These are phyloP conservation scores for Leucoptera coffeella DNA, from an alignment of 2,888 invertebrate genomes.

Conservation along the genomic window DNA sequence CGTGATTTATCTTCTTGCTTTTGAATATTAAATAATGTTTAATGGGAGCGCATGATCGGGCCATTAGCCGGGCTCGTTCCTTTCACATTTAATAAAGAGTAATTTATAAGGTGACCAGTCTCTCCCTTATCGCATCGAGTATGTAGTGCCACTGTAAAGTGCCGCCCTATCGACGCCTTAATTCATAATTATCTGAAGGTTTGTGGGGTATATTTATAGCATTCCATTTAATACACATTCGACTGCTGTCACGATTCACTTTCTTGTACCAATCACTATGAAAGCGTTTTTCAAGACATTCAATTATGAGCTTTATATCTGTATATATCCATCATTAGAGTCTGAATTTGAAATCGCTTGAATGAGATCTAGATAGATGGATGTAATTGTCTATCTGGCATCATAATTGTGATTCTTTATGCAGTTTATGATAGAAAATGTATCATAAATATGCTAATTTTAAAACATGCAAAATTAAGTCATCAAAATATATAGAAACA, in stretches of 20 bases:
- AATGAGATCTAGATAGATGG: no score
- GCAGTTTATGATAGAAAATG: no score
- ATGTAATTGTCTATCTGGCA: no score
- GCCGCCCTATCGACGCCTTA: slow-evolving; percentile 43
- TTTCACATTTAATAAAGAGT: slow-evolving; percentile 54
- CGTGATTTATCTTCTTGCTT: slow-evolving; percentile 49
- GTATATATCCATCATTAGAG: no score
- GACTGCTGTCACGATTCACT: background rate
- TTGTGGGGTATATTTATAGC: slow-evolving; percentile 3
- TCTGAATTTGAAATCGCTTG: no score
- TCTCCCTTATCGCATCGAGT: slow-evolving; percentile 46
- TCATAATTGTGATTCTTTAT: no score
- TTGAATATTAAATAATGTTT: slow-evolving; percentile 55
- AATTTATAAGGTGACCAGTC: slow-evolving; percentile 50
- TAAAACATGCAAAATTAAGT: no score
- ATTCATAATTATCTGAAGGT: slow-evolving; percentile 32
- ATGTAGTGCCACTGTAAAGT: slow-evolving; percentile 47
- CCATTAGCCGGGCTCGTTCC: slow-evolving; percentile 48
- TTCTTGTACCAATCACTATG: no score
- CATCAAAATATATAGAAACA: no score
- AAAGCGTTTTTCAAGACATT: no score
- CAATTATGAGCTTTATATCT: no score
- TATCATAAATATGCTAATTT: no score
- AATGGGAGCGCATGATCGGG: slow-evolving; percentile 54
- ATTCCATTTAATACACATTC: slow-evolving; percentile 2